Evolutionary conservation across 2,113 vertebrate species (phyloP).

Genomic region (Heloderma charlesbogerti): DNA sequence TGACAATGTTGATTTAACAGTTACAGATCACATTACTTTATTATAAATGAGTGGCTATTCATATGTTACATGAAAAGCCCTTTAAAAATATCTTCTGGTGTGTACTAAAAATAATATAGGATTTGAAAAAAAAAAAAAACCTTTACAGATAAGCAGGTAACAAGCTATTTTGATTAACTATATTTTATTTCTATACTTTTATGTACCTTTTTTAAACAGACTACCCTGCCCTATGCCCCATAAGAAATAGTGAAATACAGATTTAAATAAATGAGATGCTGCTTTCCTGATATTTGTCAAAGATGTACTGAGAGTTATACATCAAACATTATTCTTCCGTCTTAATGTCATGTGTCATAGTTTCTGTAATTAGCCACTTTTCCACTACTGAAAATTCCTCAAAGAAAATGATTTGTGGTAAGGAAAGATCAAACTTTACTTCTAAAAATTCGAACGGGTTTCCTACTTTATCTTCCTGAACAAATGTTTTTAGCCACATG

Average conservation of each 20-base stretch:
- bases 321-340: slow-evolving; percentile 40
- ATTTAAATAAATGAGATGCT: background rate
- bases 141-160: background rate
- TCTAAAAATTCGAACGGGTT: background rate
- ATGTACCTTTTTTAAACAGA: background rate
- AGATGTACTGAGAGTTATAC: slow-evolving; percentile 33
- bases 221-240: background rate
- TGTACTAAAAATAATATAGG: slow-evolving; percentile 1
- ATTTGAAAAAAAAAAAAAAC: background rate
- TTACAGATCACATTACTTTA: background rate
- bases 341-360: slow-evolving; percentile 45
- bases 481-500: background rate
- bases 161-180: background rate
- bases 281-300: slow-evolving; percentile 36
- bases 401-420: background rate
- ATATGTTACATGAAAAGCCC: background rate
- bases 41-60: background rate
- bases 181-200: background rate
- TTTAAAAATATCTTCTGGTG: background rate
- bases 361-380: slow-evolving; percentile 28
- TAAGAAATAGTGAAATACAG: background rate
- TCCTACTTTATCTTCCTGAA: background rate
- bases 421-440: background rate
- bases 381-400: slow-evolving; percentile 18
- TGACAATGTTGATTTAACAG: background rate